phyloP scores from a whole-genome alignment of 2,113 vertebrate genomes.

The Heteronetta atricapilla region DNA sequence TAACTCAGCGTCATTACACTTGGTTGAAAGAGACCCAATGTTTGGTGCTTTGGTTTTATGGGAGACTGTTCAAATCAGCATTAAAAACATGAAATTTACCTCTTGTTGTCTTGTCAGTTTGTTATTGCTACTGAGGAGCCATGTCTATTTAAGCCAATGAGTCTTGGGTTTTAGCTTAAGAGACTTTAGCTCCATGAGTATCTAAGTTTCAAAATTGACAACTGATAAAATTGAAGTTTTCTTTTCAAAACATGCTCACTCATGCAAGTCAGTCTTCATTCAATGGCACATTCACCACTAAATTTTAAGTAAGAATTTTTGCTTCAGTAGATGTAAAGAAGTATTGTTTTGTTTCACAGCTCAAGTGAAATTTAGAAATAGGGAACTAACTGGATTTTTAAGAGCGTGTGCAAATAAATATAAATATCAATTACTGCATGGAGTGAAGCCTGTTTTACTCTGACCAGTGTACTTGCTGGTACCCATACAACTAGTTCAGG shows the following conservation, averaged over 20 bases:
- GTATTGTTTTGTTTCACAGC: not conserved
- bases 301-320: not conserved
- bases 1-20: not conserved
- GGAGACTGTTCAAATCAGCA: conserved; percentile 5
- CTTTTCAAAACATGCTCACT: not conserved
- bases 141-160: not conserved
- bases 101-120: not conserved
- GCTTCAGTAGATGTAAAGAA: not conserved
- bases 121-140: not conserved
- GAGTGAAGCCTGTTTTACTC: not conserved
- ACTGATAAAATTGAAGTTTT: not conserved
- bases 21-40: not conserved
- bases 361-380: not conserved
- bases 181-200: not conserved
- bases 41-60: conserved; percentile 29
- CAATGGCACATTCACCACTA: not conserved
- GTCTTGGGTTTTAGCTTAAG: not conserved
- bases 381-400: not conserved
- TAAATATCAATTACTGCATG: not conserved
- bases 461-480: not conserved
- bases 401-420: too few species aligned
- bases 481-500: not conserved
- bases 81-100: conserved; percentile 44
- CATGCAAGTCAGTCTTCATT: not conserved
- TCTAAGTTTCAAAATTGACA: not conserved